Evolutionary conservation across 2,113 vertebrate species (phyloP), one percentile per base, ranked within the genome.

Genomic region (Aplodontia rufa): DNA sequence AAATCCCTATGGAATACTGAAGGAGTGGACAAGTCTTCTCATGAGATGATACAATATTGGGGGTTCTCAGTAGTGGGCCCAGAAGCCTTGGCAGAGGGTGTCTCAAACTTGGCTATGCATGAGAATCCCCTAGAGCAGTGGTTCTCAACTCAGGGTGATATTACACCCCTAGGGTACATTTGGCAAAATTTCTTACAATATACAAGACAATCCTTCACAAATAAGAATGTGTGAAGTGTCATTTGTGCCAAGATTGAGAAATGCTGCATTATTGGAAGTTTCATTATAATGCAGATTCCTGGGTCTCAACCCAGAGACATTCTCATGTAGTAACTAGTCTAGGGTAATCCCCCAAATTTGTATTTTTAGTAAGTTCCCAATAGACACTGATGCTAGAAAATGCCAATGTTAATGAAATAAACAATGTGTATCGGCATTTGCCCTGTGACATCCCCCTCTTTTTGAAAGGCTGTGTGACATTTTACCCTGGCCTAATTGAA

Each of bases 311-410:
- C 28, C 45, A 45, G 17, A 93, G 40, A 40, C 26, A 37, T 90
- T 90, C 26, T 89, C 49, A 71, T n/a, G 71, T 40, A 69, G 28
- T 26, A 58, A 35, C n/a, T n/a, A n/a, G 55, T 80, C 71, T 87
- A 75, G 55, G 35, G 4, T 89, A 47, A 35, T 22, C 81, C 24
- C 76, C 35, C 17, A 14, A 19, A 72, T 95, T 78, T 89, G 5
- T 42, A 75, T 95, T 96, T 71, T 93, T 64, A 74, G 74, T 11
- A 51, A 84, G 19, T 26, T 95, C n/a, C 64, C n/a, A 79, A 74
- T 42, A 40, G 20, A 55, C 78, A 7, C 47, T 45, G 42, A 80
- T 72, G 14, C 37, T 76, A 76, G 64, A 94, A 7, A 55, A 40
- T 79, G 71, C 10, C 22, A 45, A 0, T 86, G 32, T 40, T 40